phyloP scores from a whole-genome alignment of 2,888 invertebrate genomes.

The Tromatobia lineatoria region DNA sequence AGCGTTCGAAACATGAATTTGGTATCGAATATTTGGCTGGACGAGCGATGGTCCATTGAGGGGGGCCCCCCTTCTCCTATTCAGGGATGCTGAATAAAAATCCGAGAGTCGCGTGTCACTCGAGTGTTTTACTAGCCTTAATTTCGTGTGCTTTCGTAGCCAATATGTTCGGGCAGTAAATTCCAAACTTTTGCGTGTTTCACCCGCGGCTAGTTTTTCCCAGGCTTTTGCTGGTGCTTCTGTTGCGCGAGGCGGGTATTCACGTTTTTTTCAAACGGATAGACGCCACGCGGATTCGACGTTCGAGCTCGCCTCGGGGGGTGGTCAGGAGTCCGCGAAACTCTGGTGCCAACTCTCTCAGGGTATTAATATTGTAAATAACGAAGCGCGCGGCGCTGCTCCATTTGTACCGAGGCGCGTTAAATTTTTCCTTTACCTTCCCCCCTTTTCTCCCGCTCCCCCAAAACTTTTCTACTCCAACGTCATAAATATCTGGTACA shows the following conservation, averaged over 20 bases:
- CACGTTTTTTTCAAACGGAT: constrained; percentile 74
- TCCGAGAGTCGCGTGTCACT: constrained; percentile 76
- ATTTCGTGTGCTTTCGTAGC: constrained; percentile 84
- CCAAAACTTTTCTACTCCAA: constrained; percentile 49
- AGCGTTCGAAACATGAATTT: constrained; percentile 58
- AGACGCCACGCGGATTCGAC: constrained; percentile 69
- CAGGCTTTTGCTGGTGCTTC: constrained; percentile 64
- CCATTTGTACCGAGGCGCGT: constrained; percentile 55
- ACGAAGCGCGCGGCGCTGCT: constrained; percentile 68
- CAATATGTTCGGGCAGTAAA: constrained; percentile 84
- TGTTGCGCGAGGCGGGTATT: constrained; percentile 18
- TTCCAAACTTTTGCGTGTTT: constrained; percentile 80
- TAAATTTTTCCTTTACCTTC: constrained; percentile 46
- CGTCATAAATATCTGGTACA: constrained; percentile 57
- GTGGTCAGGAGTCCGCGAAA: constrained; percentile 55
- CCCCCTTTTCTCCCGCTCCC: background rate
- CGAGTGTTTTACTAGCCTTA: constrained; percentile 85
- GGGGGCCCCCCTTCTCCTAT: background rate
- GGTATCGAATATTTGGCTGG: constrained; percentile 69
- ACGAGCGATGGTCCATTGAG: constrained; percentile 50
- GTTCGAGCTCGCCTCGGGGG: constrained; percentile 58
- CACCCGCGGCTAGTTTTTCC: constrained; percentile 53
- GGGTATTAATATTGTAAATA: constrained; percentile 80
- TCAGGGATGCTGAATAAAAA: constrained; percentile 45
- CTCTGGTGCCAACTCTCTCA: constrained; percentile 71